These are phyloP conservation scores for Lynx canadensis DNA, from an alignment of 2,113 vertebrate species.

Conservation along the genomic window DNA sequence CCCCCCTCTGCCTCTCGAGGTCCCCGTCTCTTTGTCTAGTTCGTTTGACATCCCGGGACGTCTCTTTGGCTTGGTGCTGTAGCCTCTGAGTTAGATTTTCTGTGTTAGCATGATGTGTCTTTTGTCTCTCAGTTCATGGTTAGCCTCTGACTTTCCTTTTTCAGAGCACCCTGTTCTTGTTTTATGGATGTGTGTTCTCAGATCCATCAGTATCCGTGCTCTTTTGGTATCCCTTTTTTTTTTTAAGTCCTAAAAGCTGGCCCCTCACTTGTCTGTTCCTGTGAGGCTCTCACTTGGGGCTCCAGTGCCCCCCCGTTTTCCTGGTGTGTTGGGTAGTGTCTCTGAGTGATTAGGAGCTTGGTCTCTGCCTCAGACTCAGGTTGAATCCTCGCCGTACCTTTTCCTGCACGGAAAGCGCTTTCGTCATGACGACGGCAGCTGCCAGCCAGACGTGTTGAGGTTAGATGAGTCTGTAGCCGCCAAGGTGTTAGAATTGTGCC, in stretches of 20 bases:
- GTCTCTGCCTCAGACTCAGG: background rate
- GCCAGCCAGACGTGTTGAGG: background rate
- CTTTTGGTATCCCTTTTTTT: too few species aligned
- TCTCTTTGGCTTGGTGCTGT: background rate
- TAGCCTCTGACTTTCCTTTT: too few species aligned
- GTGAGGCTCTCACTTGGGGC: background rate
- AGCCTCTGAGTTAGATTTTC: background rate
- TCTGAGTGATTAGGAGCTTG: background rate
- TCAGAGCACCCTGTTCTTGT: background rate
- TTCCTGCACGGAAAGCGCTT: background rate
- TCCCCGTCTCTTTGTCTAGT: background rate
- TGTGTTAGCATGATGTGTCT: accelerated
- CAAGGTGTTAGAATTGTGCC: background rate
- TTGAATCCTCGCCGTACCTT: background rate
- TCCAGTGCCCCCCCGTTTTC: background rate
- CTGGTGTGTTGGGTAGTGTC: background rate
- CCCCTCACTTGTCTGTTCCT: background rate
- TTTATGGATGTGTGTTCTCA: background rate
- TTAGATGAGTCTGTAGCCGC: background rate
- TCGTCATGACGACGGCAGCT: too few species aligned
- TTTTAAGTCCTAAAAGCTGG: background rate
- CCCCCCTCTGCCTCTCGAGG: accelerated
- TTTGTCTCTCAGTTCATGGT: background rate
- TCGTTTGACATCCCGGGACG: background rate
- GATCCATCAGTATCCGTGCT: background rate